Conservation (phyloP, 2,113 vertebrate species). For the Rhinolophus ferrumequinum region DNA sequence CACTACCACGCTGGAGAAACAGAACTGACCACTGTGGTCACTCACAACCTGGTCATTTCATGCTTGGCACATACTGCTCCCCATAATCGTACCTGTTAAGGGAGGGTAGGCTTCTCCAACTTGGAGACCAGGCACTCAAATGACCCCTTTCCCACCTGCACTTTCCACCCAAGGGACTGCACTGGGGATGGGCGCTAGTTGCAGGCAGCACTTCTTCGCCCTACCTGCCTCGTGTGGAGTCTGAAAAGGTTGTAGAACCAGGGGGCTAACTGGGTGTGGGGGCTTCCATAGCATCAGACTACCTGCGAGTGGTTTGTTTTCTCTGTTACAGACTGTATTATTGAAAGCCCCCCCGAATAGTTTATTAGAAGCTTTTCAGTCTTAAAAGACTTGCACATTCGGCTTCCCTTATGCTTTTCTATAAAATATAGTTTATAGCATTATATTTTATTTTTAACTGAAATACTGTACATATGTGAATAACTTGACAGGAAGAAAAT, state of each 20-base stretch:
- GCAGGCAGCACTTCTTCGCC: not conserved
- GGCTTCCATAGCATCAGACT: conserved; percentile 4
- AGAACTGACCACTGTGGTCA: not conserved
- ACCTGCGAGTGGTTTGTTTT: not conserved
- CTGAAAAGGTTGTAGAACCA: not conserved
- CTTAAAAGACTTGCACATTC: not conserved
- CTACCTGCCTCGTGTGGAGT: not conserved
- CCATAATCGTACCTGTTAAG: not conserved
- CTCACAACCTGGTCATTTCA: accelerated
- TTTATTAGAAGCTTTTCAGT: conserved; percentile 28
- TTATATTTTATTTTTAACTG: conserved; percentile 75
- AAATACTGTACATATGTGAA: conserved; percentile 80
- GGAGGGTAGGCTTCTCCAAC: conserved; percentile 11
- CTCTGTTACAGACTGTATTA: not conserved
- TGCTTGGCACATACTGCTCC: accelerated
- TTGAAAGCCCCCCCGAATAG: not conserved
- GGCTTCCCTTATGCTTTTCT: conserved; percentile 33
- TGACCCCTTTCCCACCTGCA: not conserved
- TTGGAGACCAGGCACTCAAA: accelerated
- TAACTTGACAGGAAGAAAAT: conserved; percentile 74
- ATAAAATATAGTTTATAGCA: conserved; percentile 59
- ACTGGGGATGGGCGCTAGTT: not conserved
- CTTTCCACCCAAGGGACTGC: too few species aligned
- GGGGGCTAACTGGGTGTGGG: not conserved
- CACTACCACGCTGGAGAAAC: conserved; percentile 80